phyloP scores from a whole-genome alignment of 2,113 vertebrate genomes.

The Mormyrus iriodes region DNA sequence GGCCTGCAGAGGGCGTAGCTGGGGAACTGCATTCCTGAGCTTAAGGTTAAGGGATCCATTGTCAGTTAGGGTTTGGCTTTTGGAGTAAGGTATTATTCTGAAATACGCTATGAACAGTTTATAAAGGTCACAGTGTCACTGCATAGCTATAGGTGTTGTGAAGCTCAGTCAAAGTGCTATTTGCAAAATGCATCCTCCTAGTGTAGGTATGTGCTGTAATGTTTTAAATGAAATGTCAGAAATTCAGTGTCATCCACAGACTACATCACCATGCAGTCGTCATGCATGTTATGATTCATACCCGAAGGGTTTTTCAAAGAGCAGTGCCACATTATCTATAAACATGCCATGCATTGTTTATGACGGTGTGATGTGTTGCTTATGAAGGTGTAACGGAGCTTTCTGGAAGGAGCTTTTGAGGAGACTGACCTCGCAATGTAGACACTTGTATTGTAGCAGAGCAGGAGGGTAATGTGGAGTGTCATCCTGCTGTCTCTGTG shows the following conservation, averaged over 20 bases:
- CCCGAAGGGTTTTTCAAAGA: neutral
- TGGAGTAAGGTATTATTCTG: neutral
- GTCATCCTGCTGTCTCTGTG: neutral
- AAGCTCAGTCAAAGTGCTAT: neutral
- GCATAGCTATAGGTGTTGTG: neutral
- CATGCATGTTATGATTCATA: neutral
- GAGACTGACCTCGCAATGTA: neutral
- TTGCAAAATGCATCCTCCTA: neutral
- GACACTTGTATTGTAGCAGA: neutral
- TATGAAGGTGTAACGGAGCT: neutral
- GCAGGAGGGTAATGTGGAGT: neutral
- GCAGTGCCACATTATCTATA: neutral
- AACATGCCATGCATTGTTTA: neutral
- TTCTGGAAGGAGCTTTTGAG: neutral
- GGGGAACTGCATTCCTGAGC: neutral
- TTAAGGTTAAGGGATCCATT: neutral
- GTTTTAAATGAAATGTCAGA: neutral
- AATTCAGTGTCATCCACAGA: neutral
- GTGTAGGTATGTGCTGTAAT: neutral
- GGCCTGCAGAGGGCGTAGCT: neutral
- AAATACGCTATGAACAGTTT: neutral
- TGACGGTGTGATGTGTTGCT: neutral
- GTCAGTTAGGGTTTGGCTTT: neutral
- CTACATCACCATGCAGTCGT: neutral
- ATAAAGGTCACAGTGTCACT: neutral